These are phyloP conservation scores for Apeltes quadracus DNA, from an alignment of 2,113 vertebrate species.

Conservation along the genomic window DNA sequence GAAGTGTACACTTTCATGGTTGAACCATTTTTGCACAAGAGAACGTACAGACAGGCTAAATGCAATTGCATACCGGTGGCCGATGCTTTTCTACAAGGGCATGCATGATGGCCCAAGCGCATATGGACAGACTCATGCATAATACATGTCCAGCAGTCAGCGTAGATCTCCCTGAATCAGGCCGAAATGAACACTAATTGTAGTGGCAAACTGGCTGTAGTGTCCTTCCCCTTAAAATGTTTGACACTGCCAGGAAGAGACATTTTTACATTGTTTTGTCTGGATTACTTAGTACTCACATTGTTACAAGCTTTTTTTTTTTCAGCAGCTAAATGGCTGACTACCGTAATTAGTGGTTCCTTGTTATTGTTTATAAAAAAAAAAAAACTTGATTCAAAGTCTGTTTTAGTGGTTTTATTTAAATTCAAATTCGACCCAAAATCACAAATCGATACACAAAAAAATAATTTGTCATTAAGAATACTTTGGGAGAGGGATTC, in stretches of 20 bases:
- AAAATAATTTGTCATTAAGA: too few relatives aligned
- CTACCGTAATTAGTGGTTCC: slow-evolving; percentile 6
- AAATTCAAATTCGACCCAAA: background rate
- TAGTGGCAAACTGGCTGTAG: slow-evolving; percentile 85
- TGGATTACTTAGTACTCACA: slow-evolving; percentile 29
- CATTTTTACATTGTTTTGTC: slow-evolving; percentile 31
- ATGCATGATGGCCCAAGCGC: slow-evolving; percentile 91
- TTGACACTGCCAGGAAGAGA: slow-evolving; percentile 45
- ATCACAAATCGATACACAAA: background rate
- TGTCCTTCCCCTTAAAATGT: slow-evolving; percentile 57
- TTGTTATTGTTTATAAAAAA: background rate
- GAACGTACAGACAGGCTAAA: slow-evolving; percentile 48
- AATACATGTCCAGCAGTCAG: slow-evolving; percentile 92
- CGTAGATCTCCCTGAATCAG: slow-evolving; percentile 83
- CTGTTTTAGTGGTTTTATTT: background rate
- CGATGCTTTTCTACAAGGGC: slow-evolving; percentile 80
- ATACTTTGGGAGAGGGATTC: background rate
- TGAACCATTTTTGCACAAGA: slow-evolving; percentile 32
- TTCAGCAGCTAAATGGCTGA: slow-evolving; percentile 13
- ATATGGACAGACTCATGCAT: slow-evolving; percentile 92
- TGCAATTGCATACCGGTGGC: slow-evolving; percentile 70
- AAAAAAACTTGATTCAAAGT: background rate
- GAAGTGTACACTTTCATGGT: slow-evolving; percentile 3
- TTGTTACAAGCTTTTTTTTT: slow-evolving; percentile 32
- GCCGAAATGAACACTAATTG: slow-evolving; percentile 89